Evolutionary conservation across 2,113 vertebrate species (phyloP).

Genomic region (Cochlearius cochlearius): DNA sequence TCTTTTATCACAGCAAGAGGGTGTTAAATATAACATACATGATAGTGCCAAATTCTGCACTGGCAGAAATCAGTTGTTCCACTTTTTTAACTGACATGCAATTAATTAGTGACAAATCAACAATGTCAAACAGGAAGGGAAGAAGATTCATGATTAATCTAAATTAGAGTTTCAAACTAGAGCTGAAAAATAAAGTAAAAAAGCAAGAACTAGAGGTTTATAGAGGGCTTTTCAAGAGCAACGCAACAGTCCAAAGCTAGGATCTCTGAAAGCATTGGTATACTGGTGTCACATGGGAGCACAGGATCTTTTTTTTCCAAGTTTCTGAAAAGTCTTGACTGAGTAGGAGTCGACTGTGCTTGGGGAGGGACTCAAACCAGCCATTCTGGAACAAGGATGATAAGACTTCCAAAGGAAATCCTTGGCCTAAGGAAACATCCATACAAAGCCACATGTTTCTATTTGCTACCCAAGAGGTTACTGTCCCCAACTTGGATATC

Average conservation of each 20-base stretch:
- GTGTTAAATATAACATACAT: neutral
- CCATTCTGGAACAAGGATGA: neutral
- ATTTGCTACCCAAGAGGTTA: neutral
- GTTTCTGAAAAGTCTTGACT: neutral
- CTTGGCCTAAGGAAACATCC: neutral
- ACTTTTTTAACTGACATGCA: neutral
- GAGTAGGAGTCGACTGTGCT: neutral
- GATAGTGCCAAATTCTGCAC: neutral
- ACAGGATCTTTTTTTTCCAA: neutral
- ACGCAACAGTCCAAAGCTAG: neutral
- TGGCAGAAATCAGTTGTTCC: neutral
- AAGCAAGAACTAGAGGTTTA: neutral
- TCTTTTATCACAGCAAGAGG: neutral
- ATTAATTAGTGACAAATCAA: neutral
- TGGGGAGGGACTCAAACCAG: neutral
- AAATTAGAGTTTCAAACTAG: neutral
- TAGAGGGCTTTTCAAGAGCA: neutral
- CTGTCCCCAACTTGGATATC: neutral
- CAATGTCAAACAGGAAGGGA: neutral
- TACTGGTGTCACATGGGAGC: neutral
- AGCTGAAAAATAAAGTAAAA: neutral
- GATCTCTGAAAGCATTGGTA: neutral
- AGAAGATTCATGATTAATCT: neutral
- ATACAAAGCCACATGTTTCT: neutral
- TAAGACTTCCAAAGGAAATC: neutral